These are phyloP conservation scores for Cataglyphis livida DNA, from an alignment of 2,888 invertebrate species.

Conservation along the genomic window DNA sequence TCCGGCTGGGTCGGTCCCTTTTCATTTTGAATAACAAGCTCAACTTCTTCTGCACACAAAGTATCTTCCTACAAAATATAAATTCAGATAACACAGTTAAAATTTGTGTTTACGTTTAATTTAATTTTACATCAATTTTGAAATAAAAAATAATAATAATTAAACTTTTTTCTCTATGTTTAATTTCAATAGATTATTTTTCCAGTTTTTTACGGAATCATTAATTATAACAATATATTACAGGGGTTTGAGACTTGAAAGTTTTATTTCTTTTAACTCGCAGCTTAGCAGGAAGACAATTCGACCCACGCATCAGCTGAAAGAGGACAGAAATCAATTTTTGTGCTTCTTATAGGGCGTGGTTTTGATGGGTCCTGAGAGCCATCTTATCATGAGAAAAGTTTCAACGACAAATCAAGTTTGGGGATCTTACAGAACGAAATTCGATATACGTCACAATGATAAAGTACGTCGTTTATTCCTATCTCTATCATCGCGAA, in stretches of 20 bases:
- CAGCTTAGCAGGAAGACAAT: neutral
- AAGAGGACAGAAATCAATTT: slow-evolving; percentile 60
- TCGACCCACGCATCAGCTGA: neutral
- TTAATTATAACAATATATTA: slow-evolving; percentile 4
- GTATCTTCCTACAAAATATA: slow-evolving; percentile 14
- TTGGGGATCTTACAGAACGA: neutral
- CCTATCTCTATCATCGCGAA: slow-evolving; percentile 31
- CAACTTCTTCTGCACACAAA: slow-evolving; percentile 12
- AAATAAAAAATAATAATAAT: neutral
- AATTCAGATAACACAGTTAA: slow-evolving; percentile 11
- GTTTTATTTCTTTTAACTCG: neutral
- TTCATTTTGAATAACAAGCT: neutral
- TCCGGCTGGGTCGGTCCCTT: neutral
- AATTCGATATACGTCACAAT: slow-evolving; percentile 22
- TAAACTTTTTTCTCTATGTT: neutral
- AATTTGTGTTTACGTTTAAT: neutral
- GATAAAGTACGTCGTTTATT: slow-evolving; percentile 25
- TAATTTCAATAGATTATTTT: neutral
- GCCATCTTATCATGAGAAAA: slow-evolving; percentile 20
- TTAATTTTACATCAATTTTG: neutral
- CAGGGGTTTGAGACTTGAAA: neutral
- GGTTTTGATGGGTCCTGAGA: slow-evolving; percentile 44
- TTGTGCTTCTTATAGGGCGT: slow-evolving; percentile 49
- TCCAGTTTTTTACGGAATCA: neutral
- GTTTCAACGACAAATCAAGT: slow-evolving; percentile 27